These are phyloP conservation scores for Psilopsiagon aymara DNA, from an alignment of 2,113 vertebrate genomes.

Conservation along the genomic window DNA sequence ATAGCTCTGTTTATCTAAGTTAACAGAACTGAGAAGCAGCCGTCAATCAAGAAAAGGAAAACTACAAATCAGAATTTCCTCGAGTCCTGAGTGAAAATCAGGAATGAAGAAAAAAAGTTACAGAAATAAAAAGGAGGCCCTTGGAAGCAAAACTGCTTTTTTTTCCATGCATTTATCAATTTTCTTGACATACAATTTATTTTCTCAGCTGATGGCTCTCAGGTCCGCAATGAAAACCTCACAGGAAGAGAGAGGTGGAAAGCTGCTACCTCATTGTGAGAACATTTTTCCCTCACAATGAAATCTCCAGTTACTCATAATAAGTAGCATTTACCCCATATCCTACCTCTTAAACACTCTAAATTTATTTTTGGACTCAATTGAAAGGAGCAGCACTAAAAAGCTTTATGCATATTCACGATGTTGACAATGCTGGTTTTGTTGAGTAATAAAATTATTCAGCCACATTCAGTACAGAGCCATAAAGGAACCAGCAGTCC, in stretches of 20 bases:
- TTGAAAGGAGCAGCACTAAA: background rate
- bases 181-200: background rate
- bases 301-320: background rate
- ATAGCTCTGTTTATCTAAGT: background rate
- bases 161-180: background rate
- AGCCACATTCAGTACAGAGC: background rate
- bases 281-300: background rate
- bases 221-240: background rate
- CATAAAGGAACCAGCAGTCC: background rate
- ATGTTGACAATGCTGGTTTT: background rate
- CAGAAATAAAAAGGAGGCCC: background rate
- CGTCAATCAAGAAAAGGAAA: background rate
- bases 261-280: background rate
- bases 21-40: background rate
- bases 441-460: background rate
- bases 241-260: background rate
- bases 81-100: background rate
- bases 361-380: background rate
- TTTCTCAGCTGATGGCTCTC: background rate
- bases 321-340: background rate
- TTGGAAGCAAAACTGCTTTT: background rate
- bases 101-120: background rate
- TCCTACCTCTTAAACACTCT: background rate
- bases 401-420: background rate
- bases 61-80: background rate